phyloP scores from a whole-genome alignment of 2,888 invertebrate species.

The Epinotia brunnichana region DNA sequence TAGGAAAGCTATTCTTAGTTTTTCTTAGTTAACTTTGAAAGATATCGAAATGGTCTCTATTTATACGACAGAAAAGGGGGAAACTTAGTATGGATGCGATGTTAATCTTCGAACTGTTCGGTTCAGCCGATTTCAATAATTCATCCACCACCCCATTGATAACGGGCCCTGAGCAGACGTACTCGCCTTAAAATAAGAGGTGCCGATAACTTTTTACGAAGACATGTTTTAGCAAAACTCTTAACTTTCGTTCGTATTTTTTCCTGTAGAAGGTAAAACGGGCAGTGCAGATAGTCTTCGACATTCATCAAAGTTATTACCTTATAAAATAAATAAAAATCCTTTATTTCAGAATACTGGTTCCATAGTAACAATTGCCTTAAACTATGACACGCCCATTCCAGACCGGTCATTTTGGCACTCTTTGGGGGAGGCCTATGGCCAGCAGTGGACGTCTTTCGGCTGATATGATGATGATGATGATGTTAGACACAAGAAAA shows the following conservation, averaged over 20 bases:
- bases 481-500: too few species aligned
- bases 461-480: too few species aligned
- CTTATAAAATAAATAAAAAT: too few species aligned
- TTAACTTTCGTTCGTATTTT: neutral
- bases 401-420: too few species aligned
- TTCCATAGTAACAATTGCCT: too few species aligned
- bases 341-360: too few species aligned
- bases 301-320: too few species aligned
- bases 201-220: neutral
- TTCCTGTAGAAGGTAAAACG: neutral
- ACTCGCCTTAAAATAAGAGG: slow-evolving; percentile 20
- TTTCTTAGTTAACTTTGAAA: neutral
- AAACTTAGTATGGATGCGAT: slow-evolving; percentile 15
- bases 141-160: slow-evolving; percentile 13
- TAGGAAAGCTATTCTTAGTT: neutral
- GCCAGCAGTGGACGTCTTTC: too few species aligned
- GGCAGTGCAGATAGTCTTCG: neutral
- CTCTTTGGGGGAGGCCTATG: too few species aligned
- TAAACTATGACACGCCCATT: too few species aligned
- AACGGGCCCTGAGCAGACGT: slow-evolving; percentile 6
- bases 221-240: neutral
- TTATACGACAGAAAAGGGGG: slow-evolving; percentile 6
- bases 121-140: slow-evolving; percentile 28
- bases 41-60: neutral
- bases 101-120: slow-evolving; percentile 28